Conservation (phyloP, 2,113 vertebrate genomes). For the Otocyon megalotis region DNA sequence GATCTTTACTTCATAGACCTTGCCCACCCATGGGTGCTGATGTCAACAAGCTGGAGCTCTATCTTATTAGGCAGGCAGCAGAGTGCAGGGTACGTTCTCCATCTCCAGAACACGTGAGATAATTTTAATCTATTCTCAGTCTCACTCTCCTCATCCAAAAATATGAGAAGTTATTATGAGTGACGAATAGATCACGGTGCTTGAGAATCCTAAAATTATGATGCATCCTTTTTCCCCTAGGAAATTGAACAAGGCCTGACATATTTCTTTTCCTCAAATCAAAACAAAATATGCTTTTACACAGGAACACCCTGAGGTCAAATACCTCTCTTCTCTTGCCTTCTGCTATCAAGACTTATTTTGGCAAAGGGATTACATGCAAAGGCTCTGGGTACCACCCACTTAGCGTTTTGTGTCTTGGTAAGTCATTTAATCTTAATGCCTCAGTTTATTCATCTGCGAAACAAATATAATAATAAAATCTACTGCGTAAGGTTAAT, state of each 20-base stretch:
- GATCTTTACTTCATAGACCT: background rate
- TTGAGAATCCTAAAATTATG: conserved; percentile 35
- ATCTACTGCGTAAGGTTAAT: background rate
- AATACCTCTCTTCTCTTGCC: background rate
- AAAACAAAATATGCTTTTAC: conserved; percentile 45
- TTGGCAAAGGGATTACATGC: background rate
- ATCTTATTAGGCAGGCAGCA: background rate
- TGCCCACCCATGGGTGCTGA: background rate
- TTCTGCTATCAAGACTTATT: background rate
- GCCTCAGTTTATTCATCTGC: background rate
- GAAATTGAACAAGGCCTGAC: background rate
- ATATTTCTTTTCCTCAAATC: conserved; percentile 19
- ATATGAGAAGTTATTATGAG: background rate
- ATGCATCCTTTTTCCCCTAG: background rate
- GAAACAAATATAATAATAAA: conserved; percentile 27
- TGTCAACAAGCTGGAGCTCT: background rate
- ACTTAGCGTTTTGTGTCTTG: background rate
- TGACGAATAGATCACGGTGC: background rate
- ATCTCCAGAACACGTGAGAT: background rate
- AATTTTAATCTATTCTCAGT: background rate
- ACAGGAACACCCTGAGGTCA: background rate
- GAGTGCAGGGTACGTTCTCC: fast-evolving
- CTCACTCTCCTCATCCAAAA: background rate
- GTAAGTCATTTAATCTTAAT: conserved; percentile 11
- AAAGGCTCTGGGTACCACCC: background rate